Evolutionary conservation across 1,140 invertebrate genomes (phyloP), one percentile per base, ranked within the genome.

Genomic region (Sarcophaga peregrina): DNA sequence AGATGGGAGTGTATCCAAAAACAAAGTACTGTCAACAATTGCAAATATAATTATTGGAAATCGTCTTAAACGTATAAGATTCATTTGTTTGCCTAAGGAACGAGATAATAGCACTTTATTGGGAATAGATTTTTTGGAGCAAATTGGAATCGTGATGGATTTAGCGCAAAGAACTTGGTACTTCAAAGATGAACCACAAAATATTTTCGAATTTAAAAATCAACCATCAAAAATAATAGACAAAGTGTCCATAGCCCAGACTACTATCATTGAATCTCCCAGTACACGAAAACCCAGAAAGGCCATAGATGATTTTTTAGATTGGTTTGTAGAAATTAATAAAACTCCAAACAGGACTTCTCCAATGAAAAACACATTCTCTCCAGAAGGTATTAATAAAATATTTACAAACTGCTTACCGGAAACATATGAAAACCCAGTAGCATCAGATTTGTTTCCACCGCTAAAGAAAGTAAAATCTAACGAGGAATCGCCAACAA

Each of bases 111-210:
- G 76, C 20, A 83, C 76, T 11, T 46, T 81, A 46, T 1, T 83
- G 48, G 76, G 76, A 13, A 81, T 73, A 9, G 76, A 81, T 73
- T 81, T 83, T 17, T 15, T 81, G 8, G 83, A 83, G 74, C 83
- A 81, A 47, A 15, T 25, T 6, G 83, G 62, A 10, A 81, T 81
- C 2, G 72, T 83, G 7, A 52, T 75, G 25, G 48, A 74, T 25
- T 46, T 75, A 8, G 80, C 20, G 45, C 74, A 83, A n/a, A 78
- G 78, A 46, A 52, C 48, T 37, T 83, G 78, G 78, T 20, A 81
- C 25, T 83, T 83, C 62, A 52, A 75, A 81, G 50, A 81, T 37
- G 75, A 48, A 15, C 82, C 75, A 80, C 52, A 47, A 20, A 45
- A 52, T 5, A 45, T 68, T 58, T 45, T 76, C 45, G 62, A 73